A percentile compares a stretch with the other conserved stretches of the same genome.
phyloP scores from a whole-genome alignment of 2,888 invertebrate genomes.

The Eutolmus rufibarbis region DNA sequence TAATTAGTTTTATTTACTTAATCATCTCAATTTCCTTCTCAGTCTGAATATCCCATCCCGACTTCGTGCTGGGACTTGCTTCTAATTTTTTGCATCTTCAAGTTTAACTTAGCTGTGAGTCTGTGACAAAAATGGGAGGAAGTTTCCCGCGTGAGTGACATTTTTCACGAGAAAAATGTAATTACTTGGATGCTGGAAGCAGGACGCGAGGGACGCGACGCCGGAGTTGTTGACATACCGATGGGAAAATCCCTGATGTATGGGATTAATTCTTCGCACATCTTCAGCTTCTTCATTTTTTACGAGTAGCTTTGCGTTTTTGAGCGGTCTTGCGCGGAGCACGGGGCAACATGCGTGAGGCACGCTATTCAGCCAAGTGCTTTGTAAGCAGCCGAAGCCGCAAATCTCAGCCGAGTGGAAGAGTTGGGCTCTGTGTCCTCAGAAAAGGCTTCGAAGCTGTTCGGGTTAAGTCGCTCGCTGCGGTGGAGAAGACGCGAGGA shows the following conservation, averaged over 20 bases:
- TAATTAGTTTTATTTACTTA: constrained; percentile 5
- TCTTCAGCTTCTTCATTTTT: not conserved
- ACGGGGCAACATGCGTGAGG: not conserved
- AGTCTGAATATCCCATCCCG: not conserved
- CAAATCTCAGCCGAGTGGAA: not conserved
- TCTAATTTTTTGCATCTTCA: not conserved
- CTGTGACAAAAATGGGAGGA: not conserved
- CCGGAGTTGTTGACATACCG: not conserved
- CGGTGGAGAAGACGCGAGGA: not conserved
- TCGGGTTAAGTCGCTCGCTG: not conserved
- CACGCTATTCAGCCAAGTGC: not conserved
- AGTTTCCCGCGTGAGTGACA: not conserved
- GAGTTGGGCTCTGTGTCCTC: not conserved
- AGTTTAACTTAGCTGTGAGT: not conserved
- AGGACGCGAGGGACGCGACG: not conserved
- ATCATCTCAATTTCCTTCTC: constrained; percentile 1
- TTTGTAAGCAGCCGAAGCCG: not conserved
- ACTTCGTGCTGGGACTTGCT: not conserved
- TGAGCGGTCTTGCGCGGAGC: not conserved
- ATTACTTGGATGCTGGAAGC: not conserved
- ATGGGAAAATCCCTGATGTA: not conserved
- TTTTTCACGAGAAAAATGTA: not conserved
- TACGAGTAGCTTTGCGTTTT: not conserved
- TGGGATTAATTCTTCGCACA: not conserved
- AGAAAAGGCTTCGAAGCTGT: not conserved